These are phyloP conservation scores for Aphyosemion australe DNA, from an alignment of 2,113 vertebrate species.

Conservation along the genomic window DNA sequence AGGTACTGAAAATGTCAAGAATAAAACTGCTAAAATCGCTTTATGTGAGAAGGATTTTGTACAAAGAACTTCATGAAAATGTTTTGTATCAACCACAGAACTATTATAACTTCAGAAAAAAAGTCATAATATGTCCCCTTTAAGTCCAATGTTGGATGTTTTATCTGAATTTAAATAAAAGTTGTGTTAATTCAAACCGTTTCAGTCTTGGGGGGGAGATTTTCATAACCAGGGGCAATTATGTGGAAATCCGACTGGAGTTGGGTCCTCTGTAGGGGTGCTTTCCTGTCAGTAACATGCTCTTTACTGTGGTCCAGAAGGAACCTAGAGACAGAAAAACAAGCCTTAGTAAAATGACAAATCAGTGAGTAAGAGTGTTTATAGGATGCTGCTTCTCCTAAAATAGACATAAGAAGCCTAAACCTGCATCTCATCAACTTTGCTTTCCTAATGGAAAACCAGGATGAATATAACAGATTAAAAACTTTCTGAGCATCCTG, in stretches of 20 bases:
- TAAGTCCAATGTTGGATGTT: too few relatives aligned
- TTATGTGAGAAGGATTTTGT: too few relatives aligned
- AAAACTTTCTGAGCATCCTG: constrained; percentile 8
- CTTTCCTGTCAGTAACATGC: constrained; percentile 20
- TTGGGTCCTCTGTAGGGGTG: constrained; percentile 39
- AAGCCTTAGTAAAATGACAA: not conserved
- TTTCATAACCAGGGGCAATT: constrained; percentile 77
- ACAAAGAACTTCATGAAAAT: too few relatives aligned
- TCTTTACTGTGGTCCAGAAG: constrained; percentile 43
- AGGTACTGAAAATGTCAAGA: too few relatives aligned
- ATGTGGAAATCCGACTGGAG: constrained; percentile 50
- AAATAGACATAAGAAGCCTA: not conserved
- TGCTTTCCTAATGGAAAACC: constrained; percentile 6
- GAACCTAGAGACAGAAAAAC: constrained; percentile 26
- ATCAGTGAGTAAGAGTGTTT: not conserved
- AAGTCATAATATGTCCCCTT: too few relatives aligned
- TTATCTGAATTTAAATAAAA: not conserved
- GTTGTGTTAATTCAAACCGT: constrained; percentile 47
- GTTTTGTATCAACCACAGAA: too few relatives aligned
- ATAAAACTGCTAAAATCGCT: too few relatives aligned
- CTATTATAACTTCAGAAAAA: too few relatives aligned
- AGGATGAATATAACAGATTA: constrained; percentile 9
- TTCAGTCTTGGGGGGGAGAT: constrained; percentile 65
- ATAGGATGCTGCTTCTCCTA: constrained; percentile 9
- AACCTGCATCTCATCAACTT: constrained; percentile 5